These are phyloP conservation scores for Coleophora flavipennella DNA, from an alignment of 2,888 invertebrate species.

Conservation along the genomic window DNA sequence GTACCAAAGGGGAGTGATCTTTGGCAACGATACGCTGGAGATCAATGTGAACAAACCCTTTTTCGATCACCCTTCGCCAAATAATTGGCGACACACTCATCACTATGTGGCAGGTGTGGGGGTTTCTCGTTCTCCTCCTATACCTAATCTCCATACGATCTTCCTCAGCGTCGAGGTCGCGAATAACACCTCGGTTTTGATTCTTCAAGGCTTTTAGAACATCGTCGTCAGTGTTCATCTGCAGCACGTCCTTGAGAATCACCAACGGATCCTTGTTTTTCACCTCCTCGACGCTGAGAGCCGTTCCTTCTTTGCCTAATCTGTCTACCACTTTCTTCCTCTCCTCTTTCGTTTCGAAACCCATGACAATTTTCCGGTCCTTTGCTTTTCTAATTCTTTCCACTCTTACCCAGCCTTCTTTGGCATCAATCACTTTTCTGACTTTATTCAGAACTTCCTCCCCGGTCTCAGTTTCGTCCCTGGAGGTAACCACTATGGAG, in stretches of 20 bases:
- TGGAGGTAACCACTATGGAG: not conserved
- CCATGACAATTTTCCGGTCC: constrained; percentile 9
- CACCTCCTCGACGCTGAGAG: constrained; percentile 1
- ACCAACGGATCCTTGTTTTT: constrained; percentile 9
- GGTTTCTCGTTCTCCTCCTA: not conserved
- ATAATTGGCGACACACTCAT: constrained; percentile 6
- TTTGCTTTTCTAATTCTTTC: constrained; percentile 11
- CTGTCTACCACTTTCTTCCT: not conserved
- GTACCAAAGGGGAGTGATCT: constrained; percentile 15
- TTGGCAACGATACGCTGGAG: constrained; percentile 8
- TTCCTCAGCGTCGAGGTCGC: not conserved
- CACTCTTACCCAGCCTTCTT: constrained; percentile 6
- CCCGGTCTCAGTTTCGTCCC: not conserved
- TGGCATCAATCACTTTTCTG: not conserved
- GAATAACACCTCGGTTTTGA: not conserved
- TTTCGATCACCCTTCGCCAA: constrained; percentile 3
- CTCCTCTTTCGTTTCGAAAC: constrained; percentile 6
- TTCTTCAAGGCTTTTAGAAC: not conserved
- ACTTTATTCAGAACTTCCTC: not conserved
- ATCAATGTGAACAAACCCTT: constrained; percentile 12
- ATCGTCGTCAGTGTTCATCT: not conserved
- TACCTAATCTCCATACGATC: not conserved
- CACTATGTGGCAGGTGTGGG: not conserved
- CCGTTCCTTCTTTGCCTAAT: not conserved
- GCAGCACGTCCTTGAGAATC: constrained; percentile 2